Base-by-base conservation (phyloP, 92 coral and sea anemone genomes). In the Palythoa caribaeorum region DNA sequence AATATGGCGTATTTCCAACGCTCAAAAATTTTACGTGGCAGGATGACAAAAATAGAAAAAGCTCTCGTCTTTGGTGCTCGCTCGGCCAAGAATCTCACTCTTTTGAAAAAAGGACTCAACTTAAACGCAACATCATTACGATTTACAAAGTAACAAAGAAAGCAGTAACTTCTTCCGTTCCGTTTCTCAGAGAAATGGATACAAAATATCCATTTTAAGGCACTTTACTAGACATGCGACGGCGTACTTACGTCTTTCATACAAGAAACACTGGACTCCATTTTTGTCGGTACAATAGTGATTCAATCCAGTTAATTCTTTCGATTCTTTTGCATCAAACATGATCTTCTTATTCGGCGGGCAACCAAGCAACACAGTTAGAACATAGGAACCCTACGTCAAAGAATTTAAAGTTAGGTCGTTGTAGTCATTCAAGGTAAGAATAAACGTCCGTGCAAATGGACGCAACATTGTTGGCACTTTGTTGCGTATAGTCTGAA, bases 321-420 rank as follows among this genome's bases (percentile, higher is more conserved):
- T 87, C 0, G 98, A 92, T 38, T 93, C 94, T 52, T 89, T 87
- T 15, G 90, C 78, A 76, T 97, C 98, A 88, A 97, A 97, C 9
- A 89, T 77, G 7, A 97, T 81, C 78, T 92, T 91, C 15, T 84
- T 90, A 71, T 95, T 93, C 78, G 94, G 96, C 36, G 99, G 99
- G 84, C 98, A 97, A 21, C 99, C 99, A 20, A 97, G 92, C 39
- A 91, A 76, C 36, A 95, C 92, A 20, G 94, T 94, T 90, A 94
- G 81, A 38, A 91, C 92, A 65, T 94, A 92, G 2, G 96, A 89
- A 38, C 97, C 98, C 99, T 97, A 51, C 55, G 39, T 36, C 9
- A 83, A 28, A 21, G 57, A 20, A 5, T 77, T 19, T 20, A 76
- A 50, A 76, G 38, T 0, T 47, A 48, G 6, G 65, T 11, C 2